phyloP scores from a whole-genome alignment of 2,888 invertebrate species.

The Esperia sulphurella region DNA sequence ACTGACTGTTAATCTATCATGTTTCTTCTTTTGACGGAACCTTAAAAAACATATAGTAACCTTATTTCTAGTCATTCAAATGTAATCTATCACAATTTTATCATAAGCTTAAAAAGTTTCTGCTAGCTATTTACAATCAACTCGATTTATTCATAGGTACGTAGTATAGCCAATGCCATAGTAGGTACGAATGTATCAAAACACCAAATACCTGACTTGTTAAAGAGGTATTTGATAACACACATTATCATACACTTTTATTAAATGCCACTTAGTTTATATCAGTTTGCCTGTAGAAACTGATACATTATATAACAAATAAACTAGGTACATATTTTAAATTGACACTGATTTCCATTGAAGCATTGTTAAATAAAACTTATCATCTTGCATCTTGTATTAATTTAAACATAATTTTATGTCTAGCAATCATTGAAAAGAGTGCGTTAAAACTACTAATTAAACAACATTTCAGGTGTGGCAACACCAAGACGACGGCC shows the following conservation, averaged over 20 bases:
- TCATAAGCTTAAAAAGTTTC: too few species aligned
- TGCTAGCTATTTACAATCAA: not conserved
- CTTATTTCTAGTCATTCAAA: too few species aligned
- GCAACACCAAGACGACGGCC: constrained; percentile 40
- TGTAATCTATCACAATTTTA: too few species aligned
- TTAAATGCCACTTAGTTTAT: not conserved
- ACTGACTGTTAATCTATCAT: too few species aligned
- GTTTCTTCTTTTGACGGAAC: too few species aligned
- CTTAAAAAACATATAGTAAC: too few species aligned
- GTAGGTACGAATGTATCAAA: too few species aligned
- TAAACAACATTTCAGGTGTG: constrained; percentile 36
- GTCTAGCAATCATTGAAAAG: constrained; percentile 25
- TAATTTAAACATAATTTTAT: constrained; percentile 23
- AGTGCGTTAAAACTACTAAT: constrained; percentile 32
- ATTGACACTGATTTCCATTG: constrained; percentile 26
- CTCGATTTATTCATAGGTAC: not conserved
- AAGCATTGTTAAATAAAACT: constrained; percentile 29
- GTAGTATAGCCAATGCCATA: not conserved
- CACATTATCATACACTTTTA: not conserved
- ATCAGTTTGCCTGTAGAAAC: not conserved
- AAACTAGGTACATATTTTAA: constrained; percentile 21
- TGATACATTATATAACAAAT: not conserved
- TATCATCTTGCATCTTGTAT: constrained; percentile 57
- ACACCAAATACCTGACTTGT: too few species aligned
- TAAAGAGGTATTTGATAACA: not conserved